Conservation (phyloP, 2,797 vertebrate genomes). For the Vultur gryphus region DNA sequence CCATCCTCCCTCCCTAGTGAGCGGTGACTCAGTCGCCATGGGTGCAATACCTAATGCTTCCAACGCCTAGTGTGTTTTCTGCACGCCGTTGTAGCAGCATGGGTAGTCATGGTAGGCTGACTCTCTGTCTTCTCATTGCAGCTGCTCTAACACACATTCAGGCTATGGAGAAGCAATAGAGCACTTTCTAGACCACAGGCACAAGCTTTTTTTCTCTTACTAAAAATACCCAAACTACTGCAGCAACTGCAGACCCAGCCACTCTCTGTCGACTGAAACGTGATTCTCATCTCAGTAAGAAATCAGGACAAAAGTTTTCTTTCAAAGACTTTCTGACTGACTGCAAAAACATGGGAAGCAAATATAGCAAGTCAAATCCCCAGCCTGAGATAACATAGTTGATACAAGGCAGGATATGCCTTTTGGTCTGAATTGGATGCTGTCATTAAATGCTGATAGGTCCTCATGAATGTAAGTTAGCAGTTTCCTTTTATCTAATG, state of each 20-base stretch:
- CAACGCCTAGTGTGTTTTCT: not conserved
- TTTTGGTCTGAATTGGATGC: not conserved
- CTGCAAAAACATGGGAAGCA: not conserved
- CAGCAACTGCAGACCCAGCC: not conserved
- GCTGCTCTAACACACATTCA: not conserved
- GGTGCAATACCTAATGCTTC: not conserved
- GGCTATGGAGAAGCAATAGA: not conserved
- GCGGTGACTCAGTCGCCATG: accelerated
- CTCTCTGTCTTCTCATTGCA: not conserved
- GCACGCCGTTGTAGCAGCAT: not conserved
- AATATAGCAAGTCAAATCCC: not conserved
- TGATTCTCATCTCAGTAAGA: not conserved
- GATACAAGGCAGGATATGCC: not conserved
- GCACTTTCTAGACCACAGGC: not conserved
- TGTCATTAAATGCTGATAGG: not conserved
- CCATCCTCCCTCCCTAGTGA: not conserved
- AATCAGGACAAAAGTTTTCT: constrained; percentile 21
- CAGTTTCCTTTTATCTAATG: not conserved
- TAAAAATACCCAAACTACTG: not conserved
- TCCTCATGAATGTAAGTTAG: not conserved
- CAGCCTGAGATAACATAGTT: not conserved
- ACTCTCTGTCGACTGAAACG: not conserved
- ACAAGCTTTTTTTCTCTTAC: not conserved
- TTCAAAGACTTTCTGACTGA: not conserved
- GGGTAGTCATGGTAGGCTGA: not conserved